Evolutionary conservation across 1,140 invertebrate genomes (phyloP).

Genomic region (Ceratosolen solmsi): DNA sequence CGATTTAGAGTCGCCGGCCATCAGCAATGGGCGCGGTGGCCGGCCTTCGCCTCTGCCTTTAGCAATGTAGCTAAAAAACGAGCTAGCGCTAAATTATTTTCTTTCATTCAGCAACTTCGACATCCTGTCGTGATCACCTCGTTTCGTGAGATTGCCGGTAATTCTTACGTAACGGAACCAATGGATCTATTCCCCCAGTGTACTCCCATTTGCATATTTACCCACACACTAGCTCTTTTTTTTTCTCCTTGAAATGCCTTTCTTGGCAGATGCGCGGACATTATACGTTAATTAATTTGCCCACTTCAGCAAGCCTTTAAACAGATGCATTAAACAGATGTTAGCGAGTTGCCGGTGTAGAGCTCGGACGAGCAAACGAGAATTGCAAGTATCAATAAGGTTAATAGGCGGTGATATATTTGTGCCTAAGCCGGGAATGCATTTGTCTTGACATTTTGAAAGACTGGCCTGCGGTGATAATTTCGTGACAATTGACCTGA

Average conservation of each 20-base stretch:
- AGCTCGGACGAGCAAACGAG: neutral
- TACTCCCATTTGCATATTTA: neutral
- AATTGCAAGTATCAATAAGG: neutral
- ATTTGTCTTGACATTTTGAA: slow-evolving; percentile 14
- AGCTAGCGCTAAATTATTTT: slow-evolving; percentile 9
- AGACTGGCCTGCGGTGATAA: slow-evolving; percentile 30
- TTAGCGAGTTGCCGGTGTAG: neutral
- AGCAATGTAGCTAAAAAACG: neutral
- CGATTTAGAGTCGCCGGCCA: neutral
- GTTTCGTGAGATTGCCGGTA: neutral
- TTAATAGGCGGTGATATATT: neutral
- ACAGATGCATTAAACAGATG: neutral
- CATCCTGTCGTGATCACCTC: neutral
- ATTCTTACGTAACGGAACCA: neutral
- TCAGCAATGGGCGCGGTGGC: neutral
- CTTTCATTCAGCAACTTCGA: neutral
- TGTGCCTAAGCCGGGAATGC: neutral
- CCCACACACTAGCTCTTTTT: too few species aligned
- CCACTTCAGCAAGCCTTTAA: neutral
- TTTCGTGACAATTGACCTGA: slow-evolving; percentile 38
- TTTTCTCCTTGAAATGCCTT: neutral
- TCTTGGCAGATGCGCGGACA: neutral
- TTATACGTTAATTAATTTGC: slow-evolving; percentile 1
- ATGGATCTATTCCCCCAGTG: neutral
- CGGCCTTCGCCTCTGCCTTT: neutral